Evolutionary conservation across 2,797 vertebrate species (phyloP).

Genomic region (Cynopterus sphinx): DNA sequence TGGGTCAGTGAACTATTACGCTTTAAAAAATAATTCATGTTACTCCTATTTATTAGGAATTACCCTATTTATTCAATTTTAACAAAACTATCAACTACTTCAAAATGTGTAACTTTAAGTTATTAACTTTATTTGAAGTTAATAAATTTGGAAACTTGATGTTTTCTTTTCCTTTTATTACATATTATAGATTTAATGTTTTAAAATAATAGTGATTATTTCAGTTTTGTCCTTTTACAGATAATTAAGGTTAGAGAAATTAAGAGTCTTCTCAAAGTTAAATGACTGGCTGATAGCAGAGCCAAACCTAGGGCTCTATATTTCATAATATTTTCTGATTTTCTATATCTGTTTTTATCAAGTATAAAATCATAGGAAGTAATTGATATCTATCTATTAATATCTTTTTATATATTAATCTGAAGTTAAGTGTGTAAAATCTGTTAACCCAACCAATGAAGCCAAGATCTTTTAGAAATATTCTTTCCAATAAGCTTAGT

Average conservation of each 20-base stretch:
- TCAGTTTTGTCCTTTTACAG: not conserved
- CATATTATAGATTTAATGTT: constrained; percentile 10
- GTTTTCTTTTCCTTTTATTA: not conserved
- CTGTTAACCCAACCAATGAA: not conserved
- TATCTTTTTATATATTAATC: constrained; percentile 33
- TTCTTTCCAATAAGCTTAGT: constrained; percentile 36
- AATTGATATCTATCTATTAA: not conserved
- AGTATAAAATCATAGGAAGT: not conserved
- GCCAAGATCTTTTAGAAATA: constrained; percentile 18
- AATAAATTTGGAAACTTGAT: not conserved
- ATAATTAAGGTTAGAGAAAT: not conserved
- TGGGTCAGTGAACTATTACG: not conserved
- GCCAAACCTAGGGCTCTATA: not conserved
- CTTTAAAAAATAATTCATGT: not conserved
- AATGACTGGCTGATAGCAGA: not conserved
- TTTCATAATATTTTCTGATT: not conserved
- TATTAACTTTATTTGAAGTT: not conserved
- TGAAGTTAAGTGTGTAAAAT: constrained; percentile 24
- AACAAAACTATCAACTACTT: not conserved
- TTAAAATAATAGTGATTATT: not conserved
- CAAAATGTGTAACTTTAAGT: not conserved
- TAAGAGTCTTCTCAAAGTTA: not conserved
- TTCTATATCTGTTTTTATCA: constrained; percentile 6
- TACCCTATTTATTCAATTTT: not conserved
- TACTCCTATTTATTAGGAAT: not conserved